Percentiles rank a stretch among this genome's conserved stretches.
Conservation (phyloP, 1,140 invertebrate species). For the Papilio machaon region DNA sequence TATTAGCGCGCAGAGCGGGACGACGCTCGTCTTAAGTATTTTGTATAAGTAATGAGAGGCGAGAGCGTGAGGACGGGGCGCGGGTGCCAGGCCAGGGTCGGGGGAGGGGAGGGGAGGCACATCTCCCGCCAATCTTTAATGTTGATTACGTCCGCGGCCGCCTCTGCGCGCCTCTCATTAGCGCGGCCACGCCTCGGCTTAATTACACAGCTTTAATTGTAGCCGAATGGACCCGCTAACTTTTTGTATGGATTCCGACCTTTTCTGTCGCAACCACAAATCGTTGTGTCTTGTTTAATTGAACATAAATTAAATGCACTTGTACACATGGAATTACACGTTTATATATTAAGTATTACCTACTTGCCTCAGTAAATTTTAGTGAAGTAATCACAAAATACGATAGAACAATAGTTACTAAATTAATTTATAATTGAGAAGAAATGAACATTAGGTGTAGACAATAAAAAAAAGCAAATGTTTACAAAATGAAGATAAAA, state of each 20-base stretch:
- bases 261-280: not conserved
- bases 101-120: slow-evolving; percentile 59
- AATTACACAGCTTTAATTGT: slow-evolving; percentile 66
- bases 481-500: too few species aligned
- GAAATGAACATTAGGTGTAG: too few species aligned
- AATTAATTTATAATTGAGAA: too few species aligned
- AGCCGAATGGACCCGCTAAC: slow-evolving; percentile 5
- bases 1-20: slow-evolving; percentile 80
- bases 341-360: not conserved
- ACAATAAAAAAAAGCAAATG: too few species aligned
- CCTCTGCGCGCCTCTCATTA: slow-evolving; percentile 78
- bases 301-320: slow-evolving; percentile 1
- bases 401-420: too few species aligned
- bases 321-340: not conserved
- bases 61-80: slow-evolving; percentile 57
- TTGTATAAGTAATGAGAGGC: slow-evolving; percentile 81
- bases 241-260: slow-evolving; percentile 19
- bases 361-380: not conserved
- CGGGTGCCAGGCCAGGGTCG: slow-evolving; percentile 58
- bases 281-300: slow-evolving; percentile 19
- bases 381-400: not conserved
- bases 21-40: slow-evolving; percentile 80
- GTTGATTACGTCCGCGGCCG: slow-evolving; percentile 78
- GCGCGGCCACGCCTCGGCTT: slow-evolving; percentile 76
- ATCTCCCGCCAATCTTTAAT: slow-evolving; percentile 82